These are phyloP conservation scores for Oncorhynchus gorbuscha DNA, from an alignment of 2,113 vertebrate genomes.

Conservation along the genomic window DNA sequence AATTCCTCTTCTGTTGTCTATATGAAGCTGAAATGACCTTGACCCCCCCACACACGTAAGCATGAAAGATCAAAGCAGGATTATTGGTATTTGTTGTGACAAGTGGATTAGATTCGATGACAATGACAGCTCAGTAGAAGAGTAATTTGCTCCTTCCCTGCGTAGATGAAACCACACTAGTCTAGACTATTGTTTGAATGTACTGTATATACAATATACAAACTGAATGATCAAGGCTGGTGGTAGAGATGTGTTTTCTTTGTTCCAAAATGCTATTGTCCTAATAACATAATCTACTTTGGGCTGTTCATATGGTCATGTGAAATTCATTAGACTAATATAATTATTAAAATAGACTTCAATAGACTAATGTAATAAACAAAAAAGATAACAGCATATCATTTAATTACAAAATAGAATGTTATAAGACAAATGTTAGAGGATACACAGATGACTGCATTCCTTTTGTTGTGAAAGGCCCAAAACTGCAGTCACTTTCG, in stretches of 20 bases:
- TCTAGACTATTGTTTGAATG: too few species aligned
- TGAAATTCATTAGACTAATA: too few species aligned
- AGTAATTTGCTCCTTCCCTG: background rate
- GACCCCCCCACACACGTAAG: background rate
- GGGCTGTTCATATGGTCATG: too few species aligned
- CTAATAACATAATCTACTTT: too few species aligned
- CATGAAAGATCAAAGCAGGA: background rate
- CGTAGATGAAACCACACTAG: too few species aligned
- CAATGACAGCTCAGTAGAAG: background rate
- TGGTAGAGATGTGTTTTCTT: too few species aligned
- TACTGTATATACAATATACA: too few species aligned
- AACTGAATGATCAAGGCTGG: too few species aligned
- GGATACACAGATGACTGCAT: background rate
- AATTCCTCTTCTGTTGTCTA: background rate
- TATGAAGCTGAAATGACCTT: background rate
- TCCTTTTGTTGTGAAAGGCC: background rate
- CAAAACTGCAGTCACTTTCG: background rate
- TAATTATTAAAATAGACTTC: too few species aligned
- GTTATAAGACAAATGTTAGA: background rate
- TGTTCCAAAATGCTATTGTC: too few species aligned
- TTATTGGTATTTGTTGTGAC: slow-evolving; percentile 1
- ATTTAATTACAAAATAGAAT: background rate
- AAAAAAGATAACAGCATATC: background rate
- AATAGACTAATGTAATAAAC: background rate
- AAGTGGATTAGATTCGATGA: background rate